Conservation (phyloP, 2,113 vertebrate genomes). For the Cavia aperea region DNA sequence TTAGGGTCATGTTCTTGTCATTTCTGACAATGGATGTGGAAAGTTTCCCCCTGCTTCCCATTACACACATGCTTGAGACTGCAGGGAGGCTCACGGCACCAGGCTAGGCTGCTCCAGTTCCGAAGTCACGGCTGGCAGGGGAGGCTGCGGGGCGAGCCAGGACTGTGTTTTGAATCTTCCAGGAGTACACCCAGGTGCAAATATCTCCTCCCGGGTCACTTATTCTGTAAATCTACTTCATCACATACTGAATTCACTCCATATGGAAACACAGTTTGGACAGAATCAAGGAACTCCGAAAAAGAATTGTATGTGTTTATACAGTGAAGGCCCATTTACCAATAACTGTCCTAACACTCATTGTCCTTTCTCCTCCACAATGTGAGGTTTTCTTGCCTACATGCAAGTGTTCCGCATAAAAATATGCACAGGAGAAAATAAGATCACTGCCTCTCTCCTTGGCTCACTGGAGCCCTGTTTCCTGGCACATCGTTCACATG, state of each 20-base stretch:
- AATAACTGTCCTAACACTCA: background rate
- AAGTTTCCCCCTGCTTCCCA: background rate
- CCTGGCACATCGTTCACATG: rapidly evolving
- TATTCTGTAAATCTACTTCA: constrained; percentile 25
- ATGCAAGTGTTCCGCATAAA: background rate
- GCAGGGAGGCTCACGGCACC: background rate
- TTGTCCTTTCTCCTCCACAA: background rate
- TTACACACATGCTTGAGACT: background rate
- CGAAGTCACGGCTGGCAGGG: background rate
- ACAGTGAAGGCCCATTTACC: background rate
- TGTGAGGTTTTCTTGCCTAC: background rate
- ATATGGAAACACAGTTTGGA: background rate
- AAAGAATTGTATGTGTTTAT: background rate
- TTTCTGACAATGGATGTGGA: background rate
- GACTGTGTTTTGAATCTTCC: background rate
- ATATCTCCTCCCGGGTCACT: background rate
- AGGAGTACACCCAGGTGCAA: background rate
- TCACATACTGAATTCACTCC: background rate
- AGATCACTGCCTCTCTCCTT: background rate
- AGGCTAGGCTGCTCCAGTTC: background rate
- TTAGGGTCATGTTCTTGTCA: background rate
- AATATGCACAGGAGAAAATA: background rate
- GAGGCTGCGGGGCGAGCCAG: background rate
- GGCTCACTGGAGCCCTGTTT: background rate
- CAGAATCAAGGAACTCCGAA: background rate